A percentile compares a stretch with the other conserved stretches of the same genome.
Conservation (phyloP, 2,797 vertebrate genomes). For the Hypotaenidia philippensis region DNA sequence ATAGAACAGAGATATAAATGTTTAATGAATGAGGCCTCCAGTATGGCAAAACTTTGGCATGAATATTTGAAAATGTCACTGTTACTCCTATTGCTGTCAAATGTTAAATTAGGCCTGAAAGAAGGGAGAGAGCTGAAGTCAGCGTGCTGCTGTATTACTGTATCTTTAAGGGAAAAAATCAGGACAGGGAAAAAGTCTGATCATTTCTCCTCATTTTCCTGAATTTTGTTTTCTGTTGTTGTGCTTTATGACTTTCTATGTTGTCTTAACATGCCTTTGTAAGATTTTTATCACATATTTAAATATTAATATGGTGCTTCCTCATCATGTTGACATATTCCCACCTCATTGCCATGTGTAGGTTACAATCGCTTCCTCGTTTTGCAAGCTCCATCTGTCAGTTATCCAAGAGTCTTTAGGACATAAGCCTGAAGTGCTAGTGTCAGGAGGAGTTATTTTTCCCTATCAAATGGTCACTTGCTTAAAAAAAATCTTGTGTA, state of each 20-base stretch:
- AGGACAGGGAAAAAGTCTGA: background rate
- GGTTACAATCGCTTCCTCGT: background rate
- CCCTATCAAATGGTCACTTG: background rate
- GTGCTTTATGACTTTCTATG: background rate
- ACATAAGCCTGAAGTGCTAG: background rate
- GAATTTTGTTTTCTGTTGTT: background rate
- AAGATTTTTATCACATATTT: background rate
- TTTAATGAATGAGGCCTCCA: background rate
- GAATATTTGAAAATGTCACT: constrained; percentile 6
- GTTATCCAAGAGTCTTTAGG: background rate
- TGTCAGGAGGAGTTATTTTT: background rate
- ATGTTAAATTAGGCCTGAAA: constrained; percentile 37
- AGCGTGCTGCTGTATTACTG: background rate
- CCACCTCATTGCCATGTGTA: background rate
- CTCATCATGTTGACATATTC: background rate
- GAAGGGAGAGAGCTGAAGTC: constrained; percentile 18
- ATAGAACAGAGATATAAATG: background rate
- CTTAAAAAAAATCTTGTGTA: background rate
- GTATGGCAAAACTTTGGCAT: background rate
- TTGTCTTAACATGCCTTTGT: background rate
- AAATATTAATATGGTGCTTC: background rate
- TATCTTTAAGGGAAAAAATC: background rate
- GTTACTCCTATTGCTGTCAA: constrained; percentile 18
- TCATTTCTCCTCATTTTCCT: background rate
- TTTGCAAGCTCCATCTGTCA: background rate